Evolutionary conservation across 2,113 vertebrate genomes (phyloP), one percentile per base, ranked within the genome.

Genomic region (Campylomormyrus tamandua): DNA sequence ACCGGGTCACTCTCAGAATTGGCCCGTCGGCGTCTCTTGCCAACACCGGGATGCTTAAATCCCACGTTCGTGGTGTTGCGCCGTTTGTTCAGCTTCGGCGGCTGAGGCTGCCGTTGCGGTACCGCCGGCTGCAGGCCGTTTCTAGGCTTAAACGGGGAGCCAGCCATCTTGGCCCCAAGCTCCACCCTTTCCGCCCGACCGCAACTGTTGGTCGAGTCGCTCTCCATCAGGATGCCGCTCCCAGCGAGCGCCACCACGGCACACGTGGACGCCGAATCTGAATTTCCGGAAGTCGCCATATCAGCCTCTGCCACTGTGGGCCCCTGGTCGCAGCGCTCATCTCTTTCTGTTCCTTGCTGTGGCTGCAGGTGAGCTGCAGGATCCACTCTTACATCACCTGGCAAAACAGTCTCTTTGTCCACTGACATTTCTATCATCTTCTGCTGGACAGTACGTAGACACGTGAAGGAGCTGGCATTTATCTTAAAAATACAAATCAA

Each of bases 1-100:
- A 98, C 96, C 0, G 97, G 97, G 93, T 98, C 97, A 62, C 97
- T 98, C 90, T 98, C 98, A 0, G 98, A 98, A 91, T 96, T 97
- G 52, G 96, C 96, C 83, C 97, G 94, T 62, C 97, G 95, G 10
- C 97, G 95, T 84, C 97, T 96, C 91, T 98, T 98, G 91, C 97
- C 96, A 42, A 93, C 95, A 4, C 95, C 92, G 0, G 97, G 97
- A 91, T 97, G 96, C 90, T 98, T 98, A 93, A 97, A 97, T 0
- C 96, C 95, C 0, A 91, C 92, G 39, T 93, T 97, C 88, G 96
- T 95, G 3, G 97, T 98, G 95, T 96, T 97, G 56, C 98, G 96
- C 0, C 98, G 94, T 91, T 98, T 98, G 17, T 95, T 94, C 8
- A 96, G 92, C 70, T 92, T 95, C 0, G 92, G 94, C 83, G 95